Evolutionary conservation across 2,113 vertebrate species (phyloP), one percentile per base, ranked within the genome.

Genomic region (Leucoraja erinaceus): DNA sequence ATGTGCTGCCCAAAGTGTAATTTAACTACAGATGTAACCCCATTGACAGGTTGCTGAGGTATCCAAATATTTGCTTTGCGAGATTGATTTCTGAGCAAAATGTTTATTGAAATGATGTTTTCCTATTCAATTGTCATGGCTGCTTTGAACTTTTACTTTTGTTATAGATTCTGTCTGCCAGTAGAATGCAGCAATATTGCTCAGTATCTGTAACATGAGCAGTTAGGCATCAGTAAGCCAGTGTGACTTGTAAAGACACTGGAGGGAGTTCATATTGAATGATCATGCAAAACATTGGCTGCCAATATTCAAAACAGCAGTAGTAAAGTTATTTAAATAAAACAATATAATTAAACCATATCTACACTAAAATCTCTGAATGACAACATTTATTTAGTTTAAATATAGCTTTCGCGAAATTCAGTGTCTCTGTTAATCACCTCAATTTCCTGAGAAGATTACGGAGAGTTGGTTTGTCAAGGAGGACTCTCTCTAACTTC

Each of bases 101-200:
- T 59, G 20, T 66, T 47, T 11, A 14, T 66, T 63, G 59, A 66
- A 18, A n/a, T 66, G 18, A n/a, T 1, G 18, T 90, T 90, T 90
- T 66, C 61, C 84, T 63, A 14, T 88, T 33, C 31, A 18, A 54
- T 56, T 59, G 25, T 63, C 66, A 18, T 20, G 63, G 56, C n/a
- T 90, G n/a, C 84, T 90, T 90, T 90, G 84, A 63, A 33, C 54
- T 90, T 68, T 66, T 90, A 14, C 61, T 90, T 72, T 70, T 63
- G 16, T 81, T 59, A 88, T 59, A 88, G 14, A 28, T 63, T 90
- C 61, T 33, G 12, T 10, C 86, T 38, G 28, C n/a, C 61, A 90
- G 63, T 70, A 10, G 20, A 72, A 8, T 70, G n/a, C 31, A 33
- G 31, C 63, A 70, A 22, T 7, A 56, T 38, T 81, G 5, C 78